phyloP scores from a whole-genome alignment of 2,888 invertebrate species.

The Ochropleura leucogaster region DNA sequence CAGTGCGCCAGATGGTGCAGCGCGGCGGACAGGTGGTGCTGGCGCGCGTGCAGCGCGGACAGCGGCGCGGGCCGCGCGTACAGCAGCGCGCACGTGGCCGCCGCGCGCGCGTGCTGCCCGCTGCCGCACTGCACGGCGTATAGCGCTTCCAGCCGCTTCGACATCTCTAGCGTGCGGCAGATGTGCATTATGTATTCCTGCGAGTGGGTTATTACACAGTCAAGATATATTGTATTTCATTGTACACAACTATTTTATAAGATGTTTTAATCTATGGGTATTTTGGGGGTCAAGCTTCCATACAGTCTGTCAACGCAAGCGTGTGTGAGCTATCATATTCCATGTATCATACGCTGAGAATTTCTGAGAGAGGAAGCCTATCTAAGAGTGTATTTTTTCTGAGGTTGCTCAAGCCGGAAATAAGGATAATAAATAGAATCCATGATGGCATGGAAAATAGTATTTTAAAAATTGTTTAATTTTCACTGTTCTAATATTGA shows the following conservation, averaged over 20 bases:
- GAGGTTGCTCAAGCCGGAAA: too few species aligned
- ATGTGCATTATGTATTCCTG: constrained; percentile 92
- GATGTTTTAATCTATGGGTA: too few species aligned
- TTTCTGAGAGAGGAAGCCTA: too few species aligned
- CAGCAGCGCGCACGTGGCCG: constrained; percentile 95
- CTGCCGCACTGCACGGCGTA: constrained; percentile 94
- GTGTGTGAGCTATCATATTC: too few species aligned
- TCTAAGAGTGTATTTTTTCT: too few species aligned
- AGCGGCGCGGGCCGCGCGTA: constrained; percentile 90
- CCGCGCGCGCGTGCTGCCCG: constrained; percentile 94
- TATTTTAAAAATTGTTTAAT: background rate
- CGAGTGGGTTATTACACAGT: background rate
- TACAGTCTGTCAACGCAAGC: background rate
- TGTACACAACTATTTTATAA: too few species aligned
- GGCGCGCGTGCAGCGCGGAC: constrained; percentile 79
- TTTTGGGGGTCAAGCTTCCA: background rate
- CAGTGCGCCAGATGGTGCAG: constrained; percentile 93
- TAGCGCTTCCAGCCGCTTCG: constrained; percentile 92
- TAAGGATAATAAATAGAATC: too few species aligned
- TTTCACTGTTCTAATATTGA: background rate
- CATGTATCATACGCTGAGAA: too few species aligned
- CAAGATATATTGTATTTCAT: too few species aligned
- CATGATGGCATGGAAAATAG: background rate
- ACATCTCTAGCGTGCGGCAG: constrained; percentile 93
- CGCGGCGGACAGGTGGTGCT: constrained; percentile 90